Base-by-base conservation (phyloP, 2,113 vertebrate genomes). In the Psammodynastes pulverulentus region DNA sequence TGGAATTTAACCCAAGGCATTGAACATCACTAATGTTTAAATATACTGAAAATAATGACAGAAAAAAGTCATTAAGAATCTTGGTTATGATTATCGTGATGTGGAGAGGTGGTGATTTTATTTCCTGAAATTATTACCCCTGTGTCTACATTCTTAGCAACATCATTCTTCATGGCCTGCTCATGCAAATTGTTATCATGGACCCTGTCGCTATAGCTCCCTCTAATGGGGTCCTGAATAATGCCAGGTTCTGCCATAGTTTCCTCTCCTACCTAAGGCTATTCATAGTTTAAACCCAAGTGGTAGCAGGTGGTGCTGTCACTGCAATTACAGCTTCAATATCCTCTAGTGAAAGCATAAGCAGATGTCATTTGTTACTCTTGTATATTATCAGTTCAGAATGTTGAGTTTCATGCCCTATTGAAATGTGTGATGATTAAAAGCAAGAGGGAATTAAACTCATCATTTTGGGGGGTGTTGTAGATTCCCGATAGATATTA, bases 241-340 rank as follows among this genome's bases (percentile, higher is more conserved):
- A 84, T 86, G 53, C 86, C 52, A 92, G 91, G 87, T 53, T 91
- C 85, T 91, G 54, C 89, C 94, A 48, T 21, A 46, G 34, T 0
- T 88, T 95, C 9, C 0, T 49, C 72, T 95, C 9, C 0, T 49
- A n/a, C 84, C 53, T 84, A 88, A 90, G 92, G 89, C 17, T 43
- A 49, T 62, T 92, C 46, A 92, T 62, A 88, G 92, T 89, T 95
- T 84, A 92, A 89, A 87, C 90, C 95, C 87, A 93, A 92, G 58
- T 86, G 51, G 91, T 49, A 91, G 67, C 90, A 93, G 94, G 93
- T 88, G 95, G 85, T 85, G 90, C 87, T 96, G 92, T 58, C 87
- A 95, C 56, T 29, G 12, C 39, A 93, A 89, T 95, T 94, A 95
- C 84, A 92, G 92, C 88, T 86, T 93, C 94, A 94, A 67, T 21